Percentiles rank a stretch among this genome's conserved stretches.
These are phyloP conservation scores for Lepidochitona cinerea DNA, from an alignment of 2,888 invertebrate species.

Conservation along the genomic window DNA sequence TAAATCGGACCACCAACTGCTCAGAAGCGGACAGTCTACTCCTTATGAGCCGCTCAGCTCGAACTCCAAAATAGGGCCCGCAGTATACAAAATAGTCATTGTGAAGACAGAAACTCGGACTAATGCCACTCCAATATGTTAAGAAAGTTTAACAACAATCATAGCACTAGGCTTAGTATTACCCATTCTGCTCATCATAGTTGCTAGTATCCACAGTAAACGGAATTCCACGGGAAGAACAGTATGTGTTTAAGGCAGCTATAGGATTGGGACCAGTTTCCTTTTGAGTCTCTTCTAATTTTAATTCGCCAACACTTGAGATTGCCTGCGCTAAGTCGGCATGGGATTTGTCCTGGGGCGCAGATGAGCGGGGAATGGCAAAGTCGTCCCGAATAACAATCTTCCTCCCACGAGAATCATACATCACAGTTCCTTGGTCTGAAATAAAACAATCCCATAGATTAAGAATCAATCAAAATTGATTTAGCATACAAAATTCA, in stretches of 20 bases:
- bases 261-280: background rate
- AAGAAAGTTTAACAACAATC: too few species aligned
- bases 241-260: background rate
- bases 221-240: background rate
- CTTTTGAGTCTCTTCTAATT: background rate
- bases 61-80: too few species aligned
- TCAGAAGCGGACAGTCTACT: too few species aligned
- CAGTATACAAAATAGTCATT: too few species aligned
- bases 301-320: background rate
- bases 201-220: background rate
- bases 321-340: background rate
- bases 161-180: too few species aligned
- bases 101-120: too few species aligned
- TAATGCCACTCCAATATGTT: too few species aligned
- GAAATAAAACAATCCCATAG: too few species aligned
- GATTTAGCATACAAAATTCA: too few species aligned
- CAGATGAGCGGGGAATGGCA: background rate
- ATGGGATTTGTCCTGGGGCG: background rate
- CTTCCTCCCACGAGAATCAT: slow-evolving; percentile 40
- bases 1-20: too few species aligned
- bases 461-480: too few species aligned
- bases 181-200: background rate
- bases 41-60: too few species aligned
- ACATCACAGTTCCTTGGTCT: slow-evolving; percentile 37
- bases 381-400: slow-evolving; percentile 11